Evolutionary conservation across 2,797 vertebrate genomes (phyloP), one percentile per base, ranked within the genome.

Genomic region (Amniataba percoides): DNA sequence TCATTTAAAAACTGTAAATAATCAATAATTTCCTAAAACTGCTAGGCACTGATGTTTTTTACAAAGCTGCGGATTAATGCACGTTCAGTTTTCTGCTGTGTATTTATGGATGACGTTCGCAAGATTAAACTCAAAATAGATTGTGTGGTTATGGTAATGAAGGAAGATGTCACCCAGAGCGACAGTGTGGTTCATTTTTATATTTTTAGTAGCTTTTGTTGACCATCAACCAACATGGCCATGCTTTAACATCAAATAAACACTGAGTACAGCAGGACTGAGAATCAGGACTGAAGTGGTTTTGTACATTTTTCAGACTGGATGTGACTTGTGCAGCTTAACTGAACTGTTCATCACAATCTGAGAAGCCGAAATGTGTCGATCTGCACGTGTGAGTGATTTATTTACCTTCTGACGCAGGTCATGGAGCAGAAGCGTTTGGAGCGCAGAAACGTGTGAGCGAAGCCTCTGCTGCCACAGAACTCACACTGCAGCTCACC

Each of bases 341-440:
- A 13, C 7, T n/a, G 19, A 11, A 40, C 19, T 51, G 23, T 53
- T 56, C 15, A 23, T 70, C 51, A 27, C 34, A 6, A 13, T 7
- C 16, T 27, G n/a, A 67, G 15, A 72, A 57, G 9, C 49, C 57
- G 43, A 49, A 40, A 16, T 1, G 15, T 40, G 36, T 12, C 45
- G 3, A 51, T 62, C 18, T 57, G 0, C 1, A 34, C 39, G 56
- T 73, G 55, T 51, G 51, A 46, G 56, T 27, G 39, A 27, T 69
- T 63, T 25, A 53, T 80, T 88, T 96, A 98, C 97, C 97, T 97
- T 94, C 97, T 96, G 88, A 96, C 96, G 87, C 97, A 98, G 19
- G 96, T 96, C 88, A 96, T 97, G 71, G 97, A 97, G 91, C 97
- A 98, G 95, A 97, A 98, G 65, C 97, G 95, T 88, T 96, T 98